phyloP scores from a whole-genome alignment of 2,888 invertebrate species.

The Phoenoteleia sp. region DNA sequence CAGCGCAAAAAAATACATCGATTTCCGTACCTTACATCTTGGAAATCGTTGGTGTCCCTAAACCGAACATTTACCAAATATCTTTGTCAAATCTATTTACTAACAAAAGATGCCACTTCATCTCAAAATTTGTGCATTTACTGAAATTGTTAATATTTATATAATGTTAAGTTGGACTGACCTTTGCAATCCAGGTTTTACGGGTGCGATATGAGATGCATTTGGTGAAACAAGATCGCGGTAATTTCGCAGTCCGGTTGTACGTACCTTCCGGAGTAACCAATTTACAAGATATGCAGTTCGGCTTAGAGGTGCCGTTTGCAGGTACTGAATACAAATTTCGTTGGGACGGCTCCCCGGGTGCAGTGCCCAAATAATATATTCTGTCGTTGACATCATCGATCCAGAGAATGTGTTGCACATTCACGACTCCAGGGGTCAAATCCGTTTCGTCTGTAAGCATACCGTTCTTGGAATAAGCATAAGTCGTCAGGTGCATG shows the following conservation, averaged over 20 bases:
- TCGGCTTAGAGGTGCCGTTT: constrained; percentile 86
- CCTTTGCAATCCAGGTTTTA: constrained; percentile 22
- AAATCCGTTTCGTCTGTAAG: constrained; percentile 77
- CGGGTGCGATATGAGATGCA: constrained; percentile 20
- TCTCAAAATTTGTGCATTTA: too few species aligned
- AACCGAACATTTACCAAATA: too few species aligned
- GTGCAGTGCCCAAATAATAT: constrained; percentile 90
- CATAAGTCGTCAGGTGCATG: constrained; percentile 81
- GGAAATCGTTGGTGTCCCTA: too few species aligned
- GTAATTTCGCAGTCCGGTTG: constrained; percentile 52
- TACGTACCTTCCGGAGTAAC: constrained; percentile 87
- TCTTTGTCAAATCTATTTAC: too few species aligned
- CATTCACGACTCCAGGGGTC: constrained; percentile 77
- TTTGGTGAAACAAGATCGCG: constrained; percentile 28
- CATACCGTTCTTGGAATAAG: constrained; percentile 3
- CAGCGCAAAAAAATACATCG: too few species aligned
- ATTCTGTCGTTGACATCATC: constrained; percentile 84
- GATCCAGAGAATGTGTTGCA: constrained; percentile 76
- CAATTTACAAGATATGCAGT: constrained; percentile 91
- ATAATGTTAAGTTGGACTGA: too few species aligned
- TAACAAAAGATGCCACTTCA: too few species aligned
- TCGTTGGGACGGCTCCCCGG: constrained; percentile 89
- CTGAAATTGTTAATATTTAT: too few species aligned
- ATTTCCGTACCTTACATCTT: too few species aligned
- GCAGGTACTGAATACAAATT: constrained; percentile 89